These are phyloP conservation scores for Macrosoma leucophasiata DNA, from an alignment of 2,888 invertebrate genomes.

Conservation along the genomic window DNA sequence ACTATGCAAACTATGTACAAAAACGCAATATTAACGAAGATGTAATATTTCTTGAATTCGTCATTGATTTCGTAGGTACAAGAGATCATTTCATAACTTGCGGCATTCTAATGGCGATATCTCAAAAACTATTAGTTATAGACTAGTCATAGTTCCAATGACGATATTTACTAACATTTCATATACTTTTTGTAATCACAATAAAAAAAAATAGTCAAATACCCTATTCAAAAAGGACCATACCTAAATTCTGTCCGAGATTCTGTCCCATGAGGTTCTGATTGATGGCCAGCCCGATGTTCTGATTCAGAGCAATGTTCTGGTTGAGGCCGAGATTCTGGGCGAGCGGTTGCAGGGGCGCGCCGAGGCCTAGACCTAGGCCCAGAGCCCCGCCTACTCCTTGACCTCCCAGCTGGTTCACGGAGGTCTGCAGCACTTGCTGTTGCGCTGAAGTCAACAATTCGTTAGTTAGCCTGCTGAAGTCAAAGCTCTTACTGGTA, in stretches of 20 bases:
- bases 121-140: too few relatives aligned
- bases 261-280: conserved; percentile 61
- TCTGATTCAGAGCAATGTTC: conserved; percentile 43
- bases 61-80: too few relatives aligned
- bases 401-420: conserved; percentile 40
- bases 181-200: neutral
- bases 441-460: conserved; percentile 45
- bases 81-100: too few relatives aligned
- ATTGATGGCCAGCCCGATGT: conserved; percentile 47
- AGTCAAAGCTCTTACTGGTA: too few relatives aligned
- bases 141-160: too few relatives aligned
- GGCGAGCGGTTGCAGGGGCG: conserved; percentile 34
- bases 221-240: neutral
- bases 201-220: neutral
- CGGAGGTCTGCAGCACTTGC: conserved; percentile 49
- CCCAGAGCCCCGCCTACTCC: conserved; percentile 43
- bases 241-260: conserved; percentile 55
- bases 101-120: too few relatives aligned
- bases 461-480: neutral
- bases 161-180: too few relatives aligned
- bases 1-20: too few relatives aligned
- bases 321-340: conserved; percentile 38
- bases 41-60: too few relatives aligned
- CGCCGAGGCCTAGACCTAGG: conserved; percentile 44
- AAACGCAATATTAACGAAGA: too few relatives aligned